Evolutionary conservation across 2,113 vertebrate genomes (phyloP).

Genomic region (Leucosticte australis): DNA sequence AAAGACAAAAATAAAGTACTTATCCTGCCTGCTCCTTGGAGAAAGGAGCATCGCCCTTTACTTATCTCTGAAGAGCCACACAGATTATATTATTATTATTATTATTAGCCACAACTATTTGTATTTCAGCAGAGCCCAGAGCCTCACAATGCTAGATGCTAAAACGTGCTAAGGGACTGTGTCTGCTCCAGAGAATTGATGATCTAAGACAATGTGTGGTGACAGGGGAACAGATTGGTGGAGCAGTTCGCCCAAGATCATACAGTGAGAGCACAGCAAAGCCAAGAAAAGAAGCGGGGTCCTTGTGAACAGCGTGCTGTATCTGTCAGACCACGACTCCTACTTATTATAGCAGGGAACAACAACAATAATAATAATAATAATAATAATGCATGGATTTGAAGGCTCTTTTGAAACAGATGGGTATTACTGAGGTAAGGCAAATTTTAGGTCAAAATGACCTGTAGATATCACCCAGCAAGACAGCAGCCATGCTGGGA

Average conservation of each 20-base stretch:
- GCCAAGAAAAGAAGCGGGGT: background rate
- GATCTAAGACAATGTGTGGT: conserved; percentile 11
- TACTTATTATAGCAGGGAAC: background rate
- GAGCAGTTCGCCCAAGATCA: conserved; percentile 24
- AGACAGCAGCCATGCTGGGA: accelerated
- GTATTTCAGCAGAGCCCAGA: background rate
- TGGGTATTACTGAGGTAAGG: background rate
- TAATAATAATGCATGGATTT: background rate
- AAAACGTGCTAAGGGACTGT: background rate
- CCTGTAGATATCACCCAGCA: background rate
- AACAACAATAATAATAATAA: background rate
- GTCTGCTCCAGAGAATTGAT: conserved; percentile 47
- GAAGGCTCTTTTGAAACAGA: background rate
- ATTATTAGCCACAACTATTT: conserved; percentile 21
- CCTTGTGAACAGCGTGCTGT: background rate
- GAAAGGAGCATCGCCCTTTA: conserved; percentile 35
- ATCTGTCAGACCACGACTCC: background rate
- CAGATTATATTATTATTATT: conserved; percentile 38
- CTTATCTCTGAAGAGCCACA: conserved; percentile 32
- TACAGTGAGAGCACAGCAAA: background rate
- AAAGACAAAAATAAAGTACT: conserved; percentile 42
- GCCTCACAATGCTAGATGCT: background rate
- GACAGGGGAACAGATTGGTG: conserved; percentile 46
- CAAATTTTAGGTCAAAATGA: background rate
- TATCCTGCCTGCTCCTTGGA: background rate